Evolutionary conservation across 92 coral and sea anemone species (phyloP), one percentile per base, ranked within the genome.

Genomic region (Siderastrea siderea): DNA sequence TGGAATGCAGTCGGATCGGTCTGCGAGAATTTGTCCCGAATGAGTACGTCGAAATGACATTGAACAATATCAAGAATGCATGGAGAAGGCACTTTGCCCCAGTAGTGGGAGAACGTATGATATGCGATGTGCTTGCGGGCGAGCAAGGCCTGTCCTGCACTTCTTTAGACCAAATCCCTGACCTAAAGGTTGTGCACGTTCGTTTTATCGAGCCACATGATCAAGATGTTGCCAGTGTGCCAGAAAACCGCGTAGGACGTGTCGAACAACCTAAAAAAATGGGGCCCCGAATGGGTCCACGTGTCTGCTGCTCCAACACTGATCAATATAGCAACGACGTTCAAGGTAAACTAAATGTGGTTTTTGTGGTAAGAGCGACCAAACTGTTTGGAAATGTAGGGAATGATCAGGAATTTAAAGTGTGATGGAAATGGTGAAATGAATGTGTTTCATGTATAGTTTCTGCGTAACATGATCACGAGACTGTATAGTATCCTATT

Each of bases 131-230:
- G 2, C 78, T 88, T 52, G 92, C 93, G 17, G 87, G 93, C 12
- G 94, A 91, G 55, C 84, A 81, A 74, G 90, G 94, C 10, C 88
- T 84, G 1, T 91, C 94, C 16, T 75, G 94, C 38, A 26, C 38
- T 26, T 26, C 38, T 26, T 26, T 26, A 26, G 38, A 26, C 38
- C 88, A 91, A 80, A 79, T 91, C 7, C 88, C 91, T 17, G 90
- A 76, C 85, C 47, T 87, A 38, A 83, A 88, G 84, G 86, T 91
- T 16, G 75, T 91, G 19, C 83, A 88, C 80, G 84, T 83, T 6
- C 83, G 92, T 46, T 91, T 91, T 38, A 88, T 88, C 38, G 83
- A 88, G 84, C 73, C 49, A 80, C n/a, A 19, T 49, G 60, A 64
- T 15, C 49, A 47, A 65, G 73, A 63, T 65, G 58, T 14, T 64